Evolutionary conservation across 2,888 invertebrate species (phyloP), one percentile per base, ranked within the genome.

Genomic region (Cabera pusaria): DNA sequence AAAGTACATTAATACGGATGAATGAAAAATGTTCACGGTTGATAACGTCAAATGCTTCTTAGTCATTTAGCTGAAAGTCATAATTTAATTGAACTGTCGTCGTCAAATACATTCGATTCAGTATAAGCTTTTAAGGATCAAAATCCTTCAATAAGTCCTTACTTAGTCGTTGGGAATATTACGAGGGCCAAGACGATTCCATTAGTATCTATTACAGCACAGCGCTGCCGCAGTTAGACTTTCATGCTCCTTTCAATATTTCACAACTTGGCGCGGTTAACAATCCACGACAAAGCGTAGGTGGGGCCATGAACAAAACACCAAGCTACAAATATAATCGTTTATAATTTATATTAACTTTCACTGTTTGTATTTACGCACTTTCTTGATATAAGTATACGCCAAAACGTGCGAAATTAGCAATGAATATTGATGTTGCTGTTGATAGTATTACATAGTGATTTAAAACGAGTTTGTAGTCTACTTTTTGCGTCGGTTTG

Each of bases 401-500:
- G 49, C 56, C 65, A 56, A 59, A 57, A 62, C 49, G 44, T 44
- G 46, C 38, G 36, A 59, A 65, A 70, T 66, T 63, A 62, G 52
- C 61, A 52, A 54, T 55, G 47, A 58, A 63, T 60, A 61, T 64
- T 64, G 46, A 55, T 49, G 47, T 54, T 47, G 45, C 34, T 37
- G 31, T 44, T 39, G 42, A 59, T 52, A 51, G 58, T 59, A 66
- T 49, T 39, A n/a, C n/a, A n/a, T n/a, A n/a, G n/a, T n/a, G n/a
- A n/a, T n/a, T n/a, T n/a, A n/a, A 56, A 84, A 82, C 77, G 48
- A 72, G 82, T 84, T 72, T 58, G 51, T 43, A 55, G 60, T 67
- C 75, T 64, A 66, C 77, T 84, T 84, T 83, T 83, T 81, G 60
- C 50, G 56, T 53, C 53, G 46, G 44, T 46, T 54, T 56, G 56